Evolutionary conservation across 2,113 vertebrate species (phyloP).

Genomic region (Carlito syrichta): DNA sequence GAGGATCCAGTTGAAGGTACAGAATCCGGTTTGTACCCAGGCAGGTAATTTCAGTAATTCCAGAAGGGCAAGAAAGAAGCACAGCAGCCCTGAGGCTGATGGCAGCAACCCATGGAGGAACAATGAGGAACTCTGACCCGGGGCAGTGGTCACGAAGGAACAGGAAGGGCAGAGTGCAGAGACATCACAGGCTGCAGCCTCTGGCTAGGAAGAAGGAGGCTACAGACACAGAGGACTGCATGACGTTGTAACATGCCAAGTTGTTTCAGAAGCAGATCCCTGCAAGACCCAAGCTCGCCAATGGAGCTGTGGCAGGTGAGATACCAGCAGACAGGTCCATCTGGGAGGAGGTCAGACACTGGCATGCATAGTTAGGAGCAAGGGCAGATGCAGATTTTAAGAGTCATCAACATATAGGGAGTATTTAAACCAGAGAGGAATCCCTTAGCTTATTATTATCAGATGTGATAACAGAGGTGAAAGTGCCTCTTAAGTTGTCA

Average conservation of each 20-base stretch:
- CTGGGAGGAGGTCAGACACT: neutral
- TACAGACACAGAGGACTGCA: neutral
- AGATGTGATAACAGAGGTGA: neutral
- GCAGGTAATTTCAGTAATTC: neutral
- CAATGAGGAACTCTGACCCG: neutral
- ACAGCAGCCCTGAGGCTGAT: neutral
- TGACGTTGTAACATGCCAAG: fast-evolving
- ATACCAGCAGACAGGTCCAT: neutral
- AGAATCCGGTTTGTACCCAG: neutral
- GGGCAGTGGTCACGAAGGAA: neutral
- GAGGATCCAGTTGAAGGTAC: neutral
- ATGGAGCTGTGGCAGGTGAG: neutral
- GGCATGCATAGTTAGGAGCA: neutral
- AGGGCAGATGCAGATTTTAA: neutral
- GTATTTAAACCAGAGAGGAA: slow-evolving; percentile 19
- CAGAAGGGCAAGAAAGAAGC: neutral
- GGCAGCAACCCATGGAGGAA: neutral
- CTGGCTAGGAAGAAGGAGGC: neutral
- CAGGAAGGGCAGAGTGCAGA: neutral
- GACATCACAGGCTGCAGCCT: neutral
- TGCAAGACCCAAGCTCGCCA: neutral
- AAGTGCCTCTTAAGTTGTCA: slow-evolving; percentile 17
- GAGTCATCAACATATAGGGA: slow-evolving; percentile 38
- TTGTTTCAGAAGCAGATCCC: neutral
- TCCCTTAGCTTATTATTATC: neutral